Base-by-base conservation (phyloP, 2,888 invertebrate species). In the Rosalia funebris region DNA sequence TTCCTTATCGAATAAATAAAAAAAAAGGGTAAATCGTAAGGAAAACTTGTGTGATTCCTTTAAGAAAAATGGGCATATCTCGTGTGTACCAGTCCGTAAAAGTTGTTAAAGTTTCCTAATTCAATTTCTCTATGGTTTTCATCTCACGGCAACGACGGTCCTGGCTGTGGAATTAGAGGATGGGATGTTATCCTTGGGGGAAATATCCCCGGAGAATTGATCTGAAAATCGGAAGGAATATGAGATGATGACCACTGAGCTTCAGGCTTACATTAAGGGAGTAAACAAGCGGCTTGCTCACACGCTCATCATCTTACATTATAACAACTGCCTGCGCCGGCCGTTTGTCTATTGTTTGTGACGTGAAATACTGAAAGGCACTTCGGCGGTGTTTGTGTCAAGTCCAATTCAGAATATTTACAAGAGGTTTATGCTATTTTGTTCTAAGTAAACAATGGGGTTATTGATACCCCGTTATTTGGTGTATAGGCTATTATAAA, bases 181-280 rank as follows among this genome's bases (percentile, higher is more conserved):
- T 50, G 50, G 48, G 57, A 50, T 57, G 34, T 15, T 39, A 19
- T 44, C 54, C 60, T 53, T 37, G 20, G 12, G 45, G 58, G 56
- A 57, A 46, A 61, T 54, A 55, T 59, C 63, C 59, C 54, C n/a
- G n/a, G 59, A 59, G 67, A 63, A 65, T 62, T 58, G 65, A 61
- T 66, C 58, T 62, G 58, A 59, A 54, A 65, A 65, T 67, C 64
- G 59, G 62, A 60, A 65, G 62, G 62, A 65, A 68, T 69, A 65
- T 63, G 48, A 63, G 61, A 64, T 62, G 67, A 63, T 69, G 69
- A 63, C 65, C 69, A 60, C 52, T 34, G 37, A 41, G 63, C 55
- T 41, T 41, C 36, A 56, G 59, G 55, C 58, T 14, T 58, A 44
- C 59, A 61, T 66, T 64, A 68, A 48, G 53, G 52, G 56, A 65